A percentile compares a stretch with the other conserved stretches of the same genome.
These are phyloP conservation scores for Sebastes matsubarae DNA, from an alignment of 2,797 vertebrate genomes.

Conservation along the genomic window DNA sequence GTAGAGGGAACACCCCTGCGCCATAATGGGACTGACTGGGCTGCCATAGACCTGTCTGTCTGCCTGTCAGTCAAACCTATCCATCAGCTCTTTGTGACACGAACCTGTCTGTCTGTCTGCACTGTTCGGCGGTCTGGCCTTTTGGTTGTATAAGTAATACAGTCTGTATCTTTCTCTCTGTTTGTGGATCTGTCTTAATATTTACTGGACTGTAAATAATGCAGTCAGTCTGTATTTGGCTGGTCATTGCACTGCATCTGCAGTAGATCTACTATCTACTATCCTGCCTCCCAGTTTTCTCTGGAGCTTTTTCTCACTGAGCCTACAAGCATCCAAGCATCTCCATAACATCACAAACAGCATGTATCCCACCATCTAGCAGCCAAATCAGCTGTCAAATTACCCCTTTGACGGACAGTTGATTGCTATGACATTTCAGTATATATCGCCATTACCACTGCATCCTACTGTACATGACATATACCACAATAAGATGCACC, in stretches of 20 bases:
- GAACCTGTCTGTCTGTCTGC: conserved; percentile 69
- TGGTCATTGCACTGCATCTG: conserved; percentile 17
- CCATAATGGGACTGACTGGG: conserved; percentile 81
- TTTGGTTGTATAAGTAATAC: conserved; percentile 20
- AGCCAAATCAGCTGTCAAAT: conserved; percentile 51
- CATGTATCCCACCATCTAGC: conserved; percentile 21
- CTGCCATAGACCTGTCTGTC: conserved; percentile 79
- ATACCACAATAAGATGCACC: conserved; percentile 38
- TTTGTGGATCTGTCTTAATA: conserved; percentile 32
- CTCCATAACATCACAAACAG: conserved; percentile 12
- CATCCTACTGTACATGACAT: conserved; percentile 42
- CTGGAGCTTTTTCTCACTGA: conserved; percentile 9
- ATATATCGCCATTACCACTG: conserved; percentile 1
- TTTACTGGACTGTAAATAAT: conserved; percentile 27
- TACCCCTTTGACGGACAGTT: conserved; percentile 35
- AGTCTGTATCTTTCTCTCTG: not conserved
- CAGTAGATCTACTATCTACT: not conserved
- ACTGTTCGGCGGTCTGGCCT: conserved; percentile 42
- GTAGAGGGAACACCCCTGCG: conserved; percentile 82
- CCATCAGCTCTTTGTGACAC: conserved; percentile 72
- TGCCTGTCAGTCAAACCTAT: conserved; percentile 75
- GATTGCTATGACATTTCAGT: conserved; percentile 69
- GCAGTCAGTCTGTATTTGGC: not conserved
- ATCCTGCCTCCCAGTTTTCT: conserved; percentile 13
- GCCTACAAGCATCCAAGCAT: conserved; percentile 34